Base-by-base conservation (phyloP, 2,888 invertebrate genomes). In the Thecophora atra region DNA sequence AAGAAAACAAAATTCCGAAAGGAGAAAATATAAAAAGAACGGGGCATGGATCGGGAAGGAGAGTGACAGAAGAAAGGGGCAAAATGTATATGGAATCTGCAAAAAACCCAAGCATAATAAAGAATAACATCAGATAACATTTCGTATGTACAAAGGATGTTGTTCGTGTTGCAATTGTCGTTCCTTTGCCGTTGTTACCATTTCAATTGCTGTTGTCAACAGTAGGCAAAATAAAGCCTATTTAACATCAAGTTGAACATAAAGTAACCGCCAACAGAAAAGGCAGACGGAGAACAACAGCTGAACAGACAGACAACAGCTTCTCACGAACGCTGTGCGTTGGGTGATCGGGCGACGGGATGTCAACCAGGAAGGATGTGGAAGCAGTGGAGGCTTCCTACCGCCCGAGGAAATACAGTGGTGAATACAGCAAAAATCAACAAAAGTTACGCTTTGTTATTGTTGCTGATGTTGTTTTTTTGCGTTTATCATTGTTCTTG, bases 131-230 rank as follows among this genome's bases (percentile, higher is more conserved):
- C 26, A 24, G 6, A 3, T 3, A 11, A 24, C 19, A 13, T 56
- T 21, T 56, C 19, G 3, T 56, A 1, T 56, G 8, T n/a, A 15
- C 1, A 13, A 21, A 24, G 58, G 4, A 6, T 26, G 58, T 21
- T 44, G 26, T 64, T 44, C 47, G 44, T 64, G 64, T 26, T 64
- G 64, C 26, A 47, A 47, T 64, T 47, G 47, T 8, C 3, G 17
- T 21, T 63, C n/a, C n/a, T n/a, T 26, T 64, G 64, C 26, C 47
- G 64, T 64, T 47, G 47, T 8, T 2, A 11, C 13, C 44, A 11
- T 24, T 64, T 26, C 17, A 24, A 24, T 26, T 21, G 54, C 21
- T 54, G 54, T 54, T 54, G 28, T 15, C 7, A n/a, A 6, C 28
- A 4, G 58, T 58, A 26, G 58, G 24, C 26, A 11, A 47, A 21